Conservation (phyloP, 2,113 vertebrate genomes). For the Lipophrys pholis region DNA sequence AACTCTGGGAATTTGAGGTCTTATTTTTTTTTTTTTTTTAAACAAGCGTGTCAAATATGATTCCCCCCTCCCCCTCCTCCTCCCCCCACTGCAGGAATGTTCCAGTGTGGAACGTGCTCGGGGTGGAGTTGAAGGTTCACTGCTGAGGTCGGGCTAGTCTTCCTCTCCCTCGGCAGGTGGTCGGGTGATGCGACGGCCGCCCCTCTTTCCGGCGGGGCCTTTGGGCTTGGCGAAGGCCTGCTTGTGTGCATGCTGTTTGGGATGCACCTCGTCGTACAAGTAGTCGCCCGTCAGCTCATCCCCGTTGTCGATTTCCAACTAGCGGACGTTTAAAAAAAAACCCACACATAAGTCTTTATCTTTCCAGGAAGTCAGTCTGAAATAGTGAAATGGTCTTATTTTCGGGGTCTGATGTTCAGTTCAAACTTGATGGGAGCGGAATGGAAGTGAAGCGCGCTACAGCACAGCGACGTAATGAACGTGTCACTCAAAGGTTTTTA, state of each 20-base stretch:
- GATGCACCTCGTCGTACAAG: constrained; percentile 96
- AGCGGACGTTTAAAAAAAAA: constrained; percentile 11
- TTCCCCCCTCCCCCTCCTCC: neutral
- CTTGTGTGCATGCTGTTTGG: constrained; percentile 96
- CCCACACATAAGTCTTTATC: neutral
- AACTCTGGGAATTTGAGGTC: constrained; percentile 60
- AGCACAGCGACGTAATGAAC: too few species aligned
- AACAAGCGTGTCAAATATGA: constrained; percentile 65
- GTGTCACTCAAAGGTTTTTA: too few species aligned
- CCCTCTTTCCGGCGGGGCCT: constrained; percentile 93
- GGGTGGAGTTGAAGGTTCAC: constrained; percentile 36
- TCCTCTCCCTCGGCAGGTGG: constrained; percentile 88
- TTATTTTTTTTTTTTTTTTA: constrained; percentile 40
- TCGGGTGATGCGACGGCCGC: constrained; percentile 90
- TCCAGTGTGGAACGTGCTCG: constrained; percentile 70
- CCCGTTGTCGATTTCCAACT: constrained; percentile 97
- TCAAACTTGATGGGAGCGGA: too few species aligned
- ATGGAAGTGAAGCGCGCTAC: too few species aligned
- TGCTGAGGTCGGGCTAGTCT: constrained; percentile 72
- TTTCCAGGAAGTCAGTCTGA: too few species aligned
- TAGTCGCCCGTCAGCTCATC: constrained; percentile 94
- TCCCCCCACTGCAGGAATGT: constrained; percentile 70
- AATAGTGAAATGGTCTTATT: too few species aligned
- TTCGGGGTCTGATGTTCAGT: too few species aligned
- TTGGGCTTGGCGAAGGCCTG: constrained; percentile 96